Evolutionary conservation across 2,888 invertebrate genomes (phyloP).

Genomic region (Stenodera caucasica): DNA sequence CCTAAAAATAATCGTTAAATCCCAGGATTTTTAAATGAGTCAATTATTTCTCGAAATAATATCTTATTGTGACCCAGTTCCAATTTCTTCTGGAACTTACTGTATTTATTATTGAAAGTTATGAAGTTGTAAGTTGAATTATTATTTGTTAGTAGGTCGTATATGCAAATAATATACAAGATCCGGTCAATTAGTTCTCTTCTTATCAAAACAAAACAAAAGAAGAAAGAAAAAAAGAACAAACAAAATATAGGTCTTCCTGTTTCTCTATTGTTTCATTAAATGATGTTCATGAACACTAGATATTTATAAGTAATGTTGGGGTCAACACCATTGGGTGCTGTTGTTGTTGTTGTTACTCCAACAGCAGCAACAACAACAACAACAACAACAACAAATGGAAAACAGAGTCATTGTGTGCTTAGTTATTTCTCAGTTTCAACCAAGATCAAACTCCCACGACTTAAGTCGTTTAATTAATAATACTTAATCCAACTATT

Average conservation of each 20-base stretch:
- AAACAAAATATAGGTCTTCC: background rate
- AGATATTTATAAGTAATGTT: constrained; percentile 2
- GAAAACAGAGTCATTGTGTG: background rate
- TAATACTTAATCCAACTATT: background rate
- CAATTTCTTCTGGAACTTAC: too few relatives aligned
- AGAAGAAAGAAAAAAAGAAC: too few relatives aligned
- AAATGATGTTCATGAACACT: constrained; percentile 3
- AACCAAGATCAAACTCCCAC: constrained; percentile 3
- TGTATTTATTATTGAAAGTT: too few relatives aligned
- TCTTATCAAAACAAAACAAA: background rate
- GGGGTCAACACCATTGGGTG: constrained; percentile 3
- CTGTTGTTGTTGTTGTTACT: background rate
- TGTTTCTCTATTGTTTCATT: constrained; percentile 1
- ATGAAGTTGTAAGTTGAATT: too few relatives aligned
- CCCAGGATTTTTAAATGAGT: too few relatives aligned
- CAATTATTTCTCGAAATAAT: too few relatives aligned
- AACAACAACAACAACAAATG: background rate
- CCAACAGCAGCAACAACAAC: background rate
- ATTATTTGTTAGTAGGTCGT: background rate
- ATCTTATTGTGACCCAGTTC: too few relatives aligned
- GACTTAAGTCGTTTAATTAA: background rate
- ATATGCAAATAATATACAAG: background rate
- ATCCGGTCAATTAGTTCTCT: background rate
- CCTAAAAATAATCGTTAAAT: too few relatives aligned
- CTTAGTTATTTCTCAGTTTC: constrained; percentile 2